Evolutionary conservation across 2,888 invertebrate genomes (phyloP), one percentile per base, ranked within the genome.

Genomic region (Perdita meconis): DNA sequence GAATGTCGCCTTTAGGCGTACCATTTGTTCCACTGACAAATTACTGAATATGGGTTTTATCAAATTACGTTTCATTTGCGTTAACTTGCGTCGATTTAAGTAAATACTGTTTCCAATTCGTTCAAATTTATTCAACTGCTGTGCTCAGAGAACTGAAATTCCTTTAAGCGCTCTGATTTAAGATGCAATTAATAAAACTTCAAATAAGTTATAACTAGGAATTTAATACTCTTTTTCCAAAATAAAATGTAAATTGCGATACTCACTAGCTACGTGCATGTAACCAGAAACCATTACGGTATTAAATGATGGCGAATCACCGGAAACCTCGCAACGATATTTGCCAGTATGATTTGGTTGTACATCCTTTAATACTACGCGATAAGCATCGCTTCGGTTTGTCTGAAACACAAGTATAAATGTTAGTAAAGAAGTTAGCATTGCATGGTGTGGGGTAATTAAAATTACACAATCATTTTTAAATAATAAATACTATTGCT

Each of bases 271-370:
- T 81, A 96, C 95, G 92, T 95, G 95, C 93, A 96, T 94, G 81
- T 95, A 95, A 56, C 95, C 95, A 38, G 94, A 94, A 55, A 95
- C 94, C 87, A 94, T 93, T 86, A 94, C 93, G 0, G 96, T 96
- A 90, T 95, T 95, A 92, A 96, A 96, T 83, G 95, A 94, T 24
- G 96, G 96, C 1, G 95, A 94, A 88, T 96, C 96, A 0, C 95
- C 95, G 0, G 96, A 96, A 13, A 96, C 96, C 90, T 96, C 96
- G 90, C 96, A 96, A 61, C 95, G 94, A 91, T 96, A 96, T 87
- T 94, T 94, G 13, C 96, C 96, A 12, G 95, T 95, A 92, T 95
- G 94, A 80, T 95, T 95, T 59, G 95, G 94, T 70, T 95, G 95
- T 16, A 96, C 95, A 87, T 96, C 95, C 86, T 95, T 94, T 78